Percentiles rank a stretch among this genome's conserved stretches.
These are phyloP conservation scores for Grallaria varia DNA, from an alignment of 2,113 vertebrate genomes.

Conservation along the genomic window DNA sequence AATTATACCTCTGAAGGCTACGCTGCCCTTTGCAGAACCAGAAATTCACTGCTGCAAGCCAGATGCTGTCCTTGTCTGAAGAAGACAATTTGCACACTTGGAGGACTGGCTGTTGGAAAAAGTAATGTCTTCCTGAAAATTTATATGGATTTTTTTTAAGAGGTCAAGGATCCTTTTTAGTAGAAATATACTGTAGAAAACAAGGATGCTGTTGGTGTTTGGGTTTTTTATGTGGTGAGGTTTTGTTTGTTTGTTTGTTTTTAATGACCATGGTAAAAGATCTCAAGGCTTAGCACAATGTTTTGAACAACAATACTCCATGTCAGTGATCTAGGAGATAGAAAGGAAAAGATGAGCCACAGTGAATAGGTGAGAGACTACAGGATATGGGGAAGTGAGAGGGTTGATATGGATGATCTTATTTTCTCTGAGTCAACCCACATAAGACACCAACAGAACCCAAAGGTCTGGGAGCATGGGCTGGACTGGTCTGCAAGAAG, in stretches of 20 bases:
- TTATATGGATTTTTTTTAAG: background rate
- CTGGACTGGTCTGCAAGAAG: background rate
- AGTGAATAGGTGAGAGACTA: background rate
- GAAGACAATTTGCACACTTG: background rate
- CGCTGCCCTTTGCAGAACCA: background rate
- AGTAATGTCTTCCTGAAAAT: background rate
- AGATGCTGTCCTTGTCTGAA: background rate
- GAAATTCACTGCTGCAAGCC: background rate
- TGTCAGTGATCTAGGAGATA: background rate
- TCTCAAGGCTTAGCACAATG: background rate
- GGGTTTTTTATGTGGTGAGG: accelerated
- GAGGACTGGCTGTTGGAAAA: background rate
- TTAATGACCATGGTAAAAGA: background rate
- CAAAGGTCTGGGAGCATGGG: background rate
- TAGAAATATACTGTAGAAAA: background rate
- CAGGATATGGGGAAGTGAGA: background rate
- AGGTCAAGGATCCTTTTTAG: background rate
- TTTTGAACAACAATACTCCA: background rate
- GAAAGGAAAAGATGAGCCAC: background rate
- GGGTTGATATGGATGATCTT: accelerated
- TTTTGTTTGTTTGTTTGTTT: background rate
- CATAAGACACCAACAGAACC: background rate
- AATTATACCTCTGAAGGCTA: background rate
- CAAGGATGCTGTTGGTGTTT: background rate
- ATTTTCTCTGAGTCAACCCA: background rate